Evolutionary conservation across 2,888 invertebrate species (phyloP).

Genomic region (Calliopum simillimum): DNA sequence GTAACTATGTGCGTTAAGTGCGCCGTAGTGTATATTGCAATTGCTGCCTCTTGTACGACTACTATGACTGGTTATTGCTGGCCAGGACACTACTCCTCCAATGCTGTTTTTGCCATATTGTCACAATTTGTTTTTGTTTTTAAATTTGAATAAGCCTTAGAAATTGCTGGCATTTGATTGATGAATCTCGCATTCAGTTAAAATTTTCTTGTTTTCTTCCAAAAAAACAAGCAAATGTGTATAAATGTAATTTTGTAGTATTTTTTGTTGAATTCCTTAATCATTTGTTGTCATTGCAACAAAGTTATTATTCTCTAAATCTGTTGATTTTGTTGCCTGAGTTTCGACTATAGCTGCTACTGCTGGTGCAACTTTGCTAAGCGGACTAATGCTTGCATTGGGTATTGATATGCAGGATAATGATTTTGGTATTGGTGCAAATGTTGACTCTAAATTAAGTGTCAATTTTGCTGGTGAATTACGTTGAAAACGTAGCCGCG

Average conservation of each 20-base stretch:
- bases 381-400: constrained; percentile 47
- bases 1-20: not conserved
- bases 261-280: not conserved
- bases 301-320: constrained; percentile 35
- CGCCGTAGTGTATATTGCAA: not conserved
- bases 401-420: constrained; percentile 61
- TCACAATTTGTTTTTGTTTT: constrained; percentile 1
- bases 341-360: constrained; percentile 53
- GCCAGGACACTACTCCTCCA: not conserved
- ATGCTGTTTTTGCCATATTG: not conserved
- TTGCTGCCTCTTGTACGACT: not conserved
- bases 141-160: not conserved
- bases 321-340: constrained; percentile 24
- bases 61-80: not conserved
- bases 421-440: constrained; percentile 59
- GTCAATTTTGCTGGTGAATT: constrained; percentile 61
- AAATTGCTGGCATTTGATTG: not conserved
- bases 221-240: not conserved
- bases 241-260: not conserved
- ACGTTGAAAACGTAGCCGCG: constrained; percentile 57
- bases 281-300: constrained; percentile 38
- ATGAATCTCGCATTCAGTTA: no score
- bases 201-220: no score
- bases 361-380: constrained; percentile 49
- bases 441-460: constrained; percentile 58